phyloP scores from a whole-genome alignment of 2,113 vertebrate genomes.

The Platichthys flesus region DNA sequence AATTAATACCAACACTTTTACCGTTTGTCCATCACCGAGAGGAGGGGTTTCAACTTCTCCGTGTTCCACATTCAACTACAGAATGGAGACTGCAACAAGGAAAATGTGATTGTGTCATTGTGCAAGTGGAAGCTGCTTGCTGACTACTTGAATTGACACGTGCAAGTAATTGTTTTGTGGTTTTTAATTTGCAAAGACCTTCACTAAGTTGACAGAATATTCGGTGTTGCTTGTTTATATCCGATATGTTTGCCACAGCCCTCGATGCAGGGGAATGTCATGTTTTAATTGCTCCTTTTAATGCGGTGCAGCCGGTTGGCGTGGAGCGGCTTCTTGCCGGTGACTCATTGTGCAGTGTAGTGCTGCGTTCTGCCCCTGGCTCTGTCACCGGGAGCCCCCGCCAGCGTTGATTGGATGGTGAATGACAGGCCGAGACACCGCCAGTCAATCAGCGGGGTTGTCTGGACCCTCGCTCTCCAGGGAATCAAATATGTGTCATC shows the following conservation, averaged over 20 bases:
- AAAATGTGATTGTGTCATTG: slow-evolving; percentile 9
- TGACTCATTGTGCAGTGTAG: slow-evolving; percentile 31
- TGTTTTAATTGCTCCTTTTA: no score
- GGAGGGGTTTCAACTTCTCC: slow-evolving; percentile 8
- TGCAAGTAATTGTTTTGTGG: background rate
- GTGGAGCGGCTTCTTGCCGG: slow-evolving; percentile 15
- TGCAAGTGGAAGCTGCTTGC: no score
- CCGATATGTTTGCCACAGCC: no score
- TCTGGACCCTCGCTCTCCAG: slow-evolving; percentile 49
- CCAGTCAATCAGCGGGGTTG: slow-evolving; percentile 70
- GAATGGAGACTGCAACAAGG: slow-evolving; percentile 18
- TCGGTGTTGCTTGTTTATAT: no score
- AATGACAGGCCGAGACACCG: slow-evolving; percentile 64
- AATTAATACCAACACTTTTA: slow-evolving; percentile 68
- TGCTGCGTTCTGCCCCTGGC: slow-evolving; percentile 53
- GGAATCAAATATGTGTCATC: slow-evolving; percentile 67
- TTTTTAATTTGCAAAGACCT: no score
- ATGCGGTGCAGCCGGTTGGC: slow-evolving; percentile 12
- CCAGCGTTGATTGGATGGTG: slow-evolving; percentile 59
- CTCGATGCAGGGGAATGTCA: background rate
- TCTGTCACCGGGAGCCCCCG: slow-evolving; percentile 34
- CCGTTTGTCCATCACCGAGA: background rate
- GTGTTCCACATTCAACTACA: slow-evolving; percentile 12
- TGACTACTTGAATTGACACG: background rate
- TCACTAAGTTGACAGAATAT: no score